These are phyloP conservation scores for Oreochromis niloticus DNA, from an alignment of 2,113 vertebrate species.

Conservation along the genomic window DNA sequence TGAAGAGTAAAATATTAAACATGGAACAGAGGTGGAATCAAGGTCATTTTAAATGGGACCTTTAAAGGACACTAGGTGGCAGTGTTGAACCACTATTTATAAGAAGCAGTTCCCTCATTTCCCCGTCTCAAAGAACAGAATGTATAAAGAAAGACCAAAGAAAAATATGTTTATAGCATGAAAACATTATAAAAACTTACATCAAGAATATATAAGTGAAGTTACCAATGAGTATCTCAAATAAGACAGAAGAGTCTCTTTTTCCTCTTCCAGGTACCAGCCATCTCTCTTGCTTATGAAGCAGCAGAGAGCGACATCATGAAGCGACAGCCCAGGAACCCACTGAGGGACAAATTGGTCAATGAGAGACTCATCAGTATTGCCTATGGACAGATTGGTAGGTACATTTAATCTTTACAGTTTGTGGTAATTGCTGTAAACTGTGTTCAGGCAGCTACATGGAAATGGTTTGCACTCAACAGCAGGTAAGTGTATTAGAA, in stretches of 20 bases:
- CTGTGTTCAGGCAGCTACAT: not conserved
- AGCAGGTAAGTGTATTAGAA: not conserved
- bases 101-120: rapidly evolving
- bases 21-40: not conserved
- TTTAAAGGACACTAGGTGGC: not conserved
- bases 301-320: conserved; percentile 79
- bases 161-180: not conserved
- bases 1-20: not conserved
- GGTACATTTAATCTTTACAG: not conserved
- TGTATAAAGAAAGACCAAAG: not conserved
- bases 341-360: conserved; percentile 72
- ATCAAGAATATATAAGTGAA: not conserved
- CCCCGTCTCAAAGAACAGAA: not conserved
- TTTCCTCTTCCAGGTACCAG: conserved; percentile 69
- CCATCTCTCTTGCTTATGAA: conserved; percentile 78
- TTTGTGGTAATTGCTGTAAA: not conserved
- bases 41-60: not conserved
- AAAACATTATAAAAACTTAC: not conserved
- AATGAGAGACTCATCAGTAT: conserved; percentile 78
- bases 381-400: conserved; percentile 79
- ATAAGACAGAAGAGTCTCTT: not conserved
- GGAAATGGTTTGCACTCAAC: rapidly evolving
- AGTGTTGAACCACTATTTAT: not conserved
- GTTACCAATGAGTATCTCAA: not conserved
- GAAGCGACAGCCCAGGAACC: conserved; percentile 76